Evolutionary conservation across 2,888 invertebrate genomes (phyloP).

Genomic region (Acholoe squamosa): DNA sequence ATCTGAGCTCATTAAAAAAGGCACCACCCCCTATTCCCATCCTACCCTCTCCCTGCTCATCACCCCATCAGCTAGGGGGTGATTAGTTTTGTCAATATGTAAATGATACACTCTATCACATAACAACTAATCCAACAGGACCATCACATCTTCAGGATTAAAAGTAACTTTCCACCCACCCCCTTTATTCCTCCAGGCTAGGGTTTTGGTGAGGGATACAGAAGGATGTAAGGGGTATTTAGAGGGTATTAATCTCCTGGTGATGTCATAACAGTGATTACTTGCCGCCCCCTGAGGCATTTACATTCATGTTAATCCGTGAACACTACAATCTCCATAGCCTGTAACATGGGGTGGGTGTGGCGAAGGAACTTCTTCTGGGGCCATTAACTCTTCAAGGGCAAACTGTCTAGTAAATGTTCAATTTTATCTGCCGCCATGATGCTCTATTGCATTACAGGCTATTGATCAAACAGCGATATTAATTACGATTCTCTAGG

Average conservation of each 20-base stretch:
- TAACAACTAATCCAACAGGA: slow-evolving; percentile 13
- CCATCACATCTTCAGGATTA: slow-evolving; percentile 33
- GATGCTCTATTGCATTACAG: too few relatives aligned
- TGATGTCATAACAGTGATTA: slow-evolving; percentile 21
- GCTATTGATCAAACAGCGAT: too few relatives aligned
- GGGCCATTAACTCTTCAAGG: not conserved
- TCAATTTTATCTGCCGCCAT: too few relatives aligned
- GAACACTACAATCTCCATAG: too few relatives aligned
- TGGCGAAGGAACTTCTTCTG: not conserved
- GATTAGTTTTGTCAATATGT: slow-evolving; percentile 27
- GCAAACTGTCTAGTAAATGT: too few relatives aligned
- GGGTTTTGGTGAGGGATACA: not conserved
- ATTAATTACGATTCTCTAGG: too few relatives aligned
- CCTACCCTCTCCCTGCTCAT: not conserved
- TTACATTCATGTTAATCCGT: not conserved
- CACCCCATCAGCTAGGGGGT: not conserved
- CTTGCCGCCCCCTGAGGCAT: not conserved
- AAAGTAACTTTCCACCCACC: slow-evolving; percentile 43
- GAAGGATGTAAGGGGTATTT: not conserved
- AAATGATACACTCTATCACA: slow-evolving; percentile 38
- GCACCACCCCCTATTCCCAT: not conserved
- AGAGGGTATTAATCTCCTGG: not conserved
- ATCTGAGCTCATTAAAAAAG: not conserved
- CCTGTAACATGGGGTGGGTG: not conserved
- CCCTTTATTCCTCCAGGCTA: not conserved